phyloP scores from a whole-genome alignment of 2,797 vertebrate species.

The Varecia variegata region DNA sequence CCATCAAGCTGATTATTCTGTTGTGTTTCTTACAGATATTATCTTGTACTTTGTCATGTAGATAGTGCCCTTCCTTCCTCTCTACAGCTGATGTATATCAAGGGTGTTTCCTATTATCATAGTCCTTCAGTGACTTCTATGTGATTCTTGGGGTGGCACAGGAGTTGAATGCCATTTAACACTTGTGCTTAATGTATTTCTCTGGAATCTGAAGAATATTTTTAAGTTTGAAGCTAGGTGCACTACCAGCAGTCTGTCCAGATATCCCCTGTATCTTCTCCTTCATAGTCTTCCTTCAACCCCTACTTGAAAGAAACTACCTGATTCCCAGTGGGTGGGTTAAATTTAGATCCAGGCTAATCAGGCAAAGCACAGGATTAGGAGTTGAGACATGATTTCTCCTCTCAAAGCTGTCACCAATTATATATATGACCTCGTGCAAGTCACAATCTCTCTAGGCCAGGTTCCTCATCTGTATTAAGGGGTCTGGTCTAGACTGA shows the following conservation, averaged over 20 bases:
- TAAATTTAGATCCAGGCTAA: constrained; percentile 32
- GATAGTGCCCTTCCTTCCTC: neutral
- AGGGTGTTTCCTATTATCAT: neutral
- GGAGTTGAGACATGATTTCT: neutral
- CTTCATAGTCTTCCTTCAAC: neutral
- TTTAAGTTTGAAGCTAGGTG: neutral
- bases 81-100: neutral
- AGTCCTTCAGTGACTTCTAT: neutral
- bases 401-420: neutral
- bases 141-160: neutral
- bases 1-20: neutral
- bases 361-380: neutral
- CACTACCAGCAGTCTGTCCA: neutral
- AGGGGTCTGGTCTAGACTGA: neutral
- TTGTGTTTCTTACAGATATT: neutral
- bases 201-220: neutral
- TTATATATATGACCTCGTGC: neutral
- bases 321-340: neutral
- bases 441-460: neutral
- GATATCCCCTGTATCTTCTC: neutral
- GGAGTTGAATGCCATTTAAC: neutral
- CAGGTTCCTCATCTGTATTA: neutral
- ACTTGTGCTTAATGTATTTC: neutral
- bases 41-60: neutral
- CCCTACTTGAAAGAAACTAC: neutral